Base-by-base conservation (phyloP, 2,888 invertebrate species). In the Quadroppia sp. region DNA sequence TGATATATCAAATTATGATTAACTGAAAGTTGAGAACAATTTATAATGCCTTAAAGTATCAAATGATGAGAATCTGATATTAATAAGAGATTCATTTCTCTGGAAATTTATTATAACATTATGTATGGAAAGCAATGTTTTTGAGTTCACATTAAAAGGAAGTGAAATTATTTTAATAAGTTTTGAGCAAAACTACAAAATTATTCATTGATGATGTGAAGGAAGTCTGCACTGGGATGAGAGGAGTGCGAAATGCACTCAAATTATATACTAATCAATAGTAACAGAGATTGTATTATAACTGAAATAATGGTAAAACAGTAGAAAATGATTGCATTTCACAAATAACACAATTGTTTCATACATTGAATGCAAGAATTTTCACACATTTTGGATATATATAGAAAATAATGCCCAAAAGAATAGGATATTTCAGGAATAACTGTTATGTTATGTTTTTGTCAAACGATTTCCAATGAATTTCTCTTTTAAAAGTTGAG, bases 391-490 rank as follows among this genome's bases (percentile, higher is more conserved):
- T 53, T 53, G 28, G 1, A 20, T 23, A 9, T 3, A 20, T 50
- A 9, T 50, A 15, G 6, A 50, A 20, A 67, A 67, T 67, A 69
- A 40, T 69, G 15, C 69, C 69, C 69, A n/a, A 28, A 36, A 45
- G 69, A 69, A 23, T 42, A 67, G n/a, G 36, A 13, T 67, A 23
- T 36, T 59, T 17, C 25, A 30, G 30, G 3, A n/a, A 48, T 4
- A 48, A 53, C 17, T n/a, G 7, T 11, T 36, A 11, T 9, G 59
- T 59, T 20, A 59, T 28, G 15, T 42, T 6, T 36, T 56, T 11
- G 25, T n/a, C n/a, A 69, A 69, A 69, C 69, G 69, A 69, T 69
- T 69, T 69, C 28, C 69, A 69, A 69, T 69, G 69, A 45, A 69
- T 25, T 45, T 45, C 20, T 67, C 40, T 25, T 40, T 40, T 56